Evolutionary conservation across 2,113 vertebrate species (phyloP).

Genomic region (Hyaena hyaena): DNA sequence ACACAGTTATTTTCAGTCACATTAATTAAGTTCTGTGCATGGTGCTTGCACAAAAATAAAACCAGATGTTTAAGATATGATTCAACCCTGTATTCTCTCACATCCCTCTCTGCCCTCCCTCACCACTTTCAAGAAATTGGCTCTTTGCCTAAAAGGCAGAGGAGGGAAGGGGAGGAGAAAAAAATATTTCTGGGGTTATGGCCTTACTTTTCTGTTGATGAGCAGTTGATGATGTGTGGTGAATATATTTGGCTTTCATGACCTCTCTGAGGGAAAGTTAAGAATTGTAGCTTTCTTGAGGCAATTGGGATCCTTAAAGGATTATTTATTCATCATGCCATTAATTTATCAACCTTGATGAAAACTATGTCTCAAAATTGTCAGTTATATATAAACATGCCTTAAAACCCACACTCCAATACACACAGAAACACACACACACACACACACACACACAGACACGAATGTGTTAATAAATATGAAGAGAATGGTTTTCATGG

Average conservation of each 20-base stretch:
- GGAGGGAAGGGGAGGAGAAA: neutral
- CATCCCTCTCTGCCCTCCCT: neutral
- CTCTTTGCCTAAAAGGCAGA: slow-evolving; percentile 54
- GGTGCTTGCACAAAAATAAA: slow-evolving; percentile 68
- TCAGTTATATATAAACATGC: neutral
- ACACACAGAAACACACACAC: neutral
- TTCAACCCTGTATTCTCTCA: neutral
- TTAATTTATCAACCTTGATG: slow-evolving; percentile 13
- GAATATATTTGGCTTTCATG: slow-evolving; percentile 49
- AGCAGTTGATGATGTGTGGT: slow-evolving; percentile 39
- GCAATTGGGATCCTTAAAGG: slow-evolving; percentile 45
- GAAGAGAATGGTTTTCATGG: neutral
- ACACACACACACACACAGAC: neutral
- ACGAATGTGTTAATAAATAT: neutral
- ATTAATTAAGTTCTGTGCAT: slow-evolving; percentile 55
- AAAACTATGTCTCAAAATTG: neutral
- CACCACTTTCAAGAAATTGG: slow-evolving; percentile 47
- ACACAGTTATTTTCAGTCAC: slow-evolving; percentile 64
- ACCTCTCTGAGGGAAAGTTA: slow-evolving; percentile 47
- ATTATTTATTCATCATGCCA: slow-evolving; percentile 32
- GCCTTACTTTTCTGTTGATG: slow-evolving; percentile 55
- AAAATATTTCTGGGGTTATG: neutral
- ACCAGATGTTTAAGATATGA: slow-evolving; percentile 76
- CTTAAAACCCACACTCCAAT: neutral
- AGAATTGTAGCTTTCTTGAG: slow-evolving; percentile 1